Evolutionary conservation across 2,888 invertebrate genomes (phyloP), one percentile per base, ranked within the genome.

Genomic region (Chironomus tentans): DNA sequence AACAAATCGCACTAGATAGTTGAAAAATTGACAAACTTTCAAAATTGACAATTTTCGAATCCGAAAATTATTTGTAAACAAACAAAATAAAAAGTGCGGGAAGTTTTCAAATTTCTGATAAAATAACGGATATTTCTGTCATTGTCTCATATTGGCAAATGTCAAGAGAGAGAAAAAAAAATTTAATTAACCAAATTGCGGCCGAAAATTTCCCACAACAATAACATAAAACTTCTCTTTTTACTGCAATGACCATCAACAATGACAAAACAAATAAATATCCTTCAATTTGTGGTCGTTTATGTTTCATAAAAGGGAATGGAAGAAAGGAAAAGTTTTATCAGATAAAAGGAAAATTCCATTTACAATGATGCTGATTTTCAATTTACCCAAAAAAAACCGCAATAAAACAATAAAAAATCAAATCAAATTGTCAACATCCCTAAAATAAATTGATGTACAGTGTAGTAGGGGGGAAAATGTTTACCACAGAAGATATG

Each of bases 371-470:
- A 74, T 74, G 74, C 62, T 68, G 65, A 48, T 65, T 74, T 74
- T 74, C 74, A 74, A 74, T 74, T 74, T 74, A 74, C 46, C 65
- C n/a, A 46, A 68, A 46, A 47, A 72, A 72, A 22, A 62, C 72
- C 28, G 28, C 56, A 73, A 56, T 28, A 24, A 62, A 61, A 68
- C 74, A 48, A 74, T 74, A 74, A 74, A 74, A 74, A 74, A 68
- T 74, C 74, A 74, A 74, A 74, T 74, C 74, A 74, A 74, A 74
- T 22, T 74, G 74, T 74, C 74, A 74, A 74, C 74, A 74, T 74
- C 74, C 74, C 74, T 68, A 47, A 73, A 74, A 74, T 74, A 74
- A 74, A 74, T 74, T 74, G 62, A 47, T 22, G 18, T 21, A 38
- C 74, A 74, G n/a, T 62, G 73, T n/a, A 22, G 68, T 28, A 46